Base-by-base conservation (phyloP, 1,140 invertebrate species). In the Scaptodrosophila lebanonensis region DNA sequence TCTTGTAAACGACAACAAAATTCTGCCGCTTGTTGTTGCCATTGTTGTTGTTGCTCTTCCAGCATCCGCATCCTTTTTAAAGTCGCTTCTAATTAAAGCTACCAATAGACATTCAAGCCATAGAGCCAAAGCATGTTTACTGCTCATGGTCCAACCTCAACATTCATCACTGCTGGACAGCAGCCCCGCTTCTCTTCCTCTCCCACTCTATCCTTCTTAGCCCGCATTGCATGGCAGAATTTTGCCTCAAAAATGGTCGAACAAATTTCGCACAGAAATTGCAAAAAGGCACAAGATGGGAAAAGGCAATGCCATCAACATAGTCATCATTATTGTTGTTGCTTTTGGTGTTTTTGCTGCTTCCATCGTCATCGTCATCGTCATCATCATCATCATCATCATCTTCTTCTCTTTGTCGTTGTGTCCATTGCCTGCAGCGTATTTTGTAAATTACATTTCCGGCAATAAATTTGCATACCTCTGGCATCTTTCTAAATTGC, bases 391-490 rank as follows among this genome's bases (percentile, higher is more conserved):
- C 51, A 27, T 16, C 29, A 50, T 29, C 33, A 39, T 17, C 49
- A 50, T 17, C 35, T 73, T 52, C 66, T 57, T 2, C 8, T 1
- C 32, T 18, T 25, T 7, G 18, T 22, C 29, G 22, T 13, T 38
- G 32, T 38, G 51, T 50, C 39, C 63, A 53, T 64, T 48, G 66
- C 83, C 66, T 65, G 59, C 66, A 83, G 84, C 84, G 75, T 82
- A 73, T 84, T 86, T 86, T 66, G 83, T 86, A 85, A 84, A 86
- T 86, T 86, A 86, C 83, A 85, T 86, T 86, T 86, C 84, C 84
- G 83, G 79, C 83, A 84, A 85, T 86, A 85, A 86, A 86, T 86
- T 86, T 86, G 83, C 83, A 85, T 86, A 85, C 84, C 84, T 85
- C 77, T 85, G 83, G 83, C 83, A 85, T 83, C 76, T 83, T 69